Base-by-base conservation (phyloP, 2,888 invertebrate species). In the Subacronicta megacephala region DNA sequence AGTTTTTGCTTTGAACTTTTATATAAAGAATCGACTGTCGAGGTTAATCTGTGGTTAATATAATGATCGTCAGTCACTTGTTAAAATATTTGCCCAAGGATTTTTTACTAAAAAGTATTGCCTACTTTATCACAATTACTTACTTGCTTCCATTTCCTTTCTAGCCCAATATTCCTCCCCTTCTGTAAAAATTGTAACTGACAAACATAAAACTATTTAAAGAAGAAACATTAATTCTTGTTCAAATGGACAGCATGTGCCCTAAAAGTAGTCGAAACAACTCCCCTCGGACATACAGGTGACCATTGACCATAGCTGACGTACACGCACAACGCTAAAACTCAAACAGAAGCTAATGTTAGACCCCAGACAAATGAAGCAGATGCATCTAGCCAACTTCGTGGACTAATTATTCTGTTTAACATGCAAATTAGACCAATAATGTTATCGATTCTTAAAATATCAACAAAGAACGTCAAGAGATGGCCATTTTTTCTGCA, bases 341-440 rank as follows among this genome's bases (percentile, higher is more conserved):
- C 15, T 6, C n/a, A 12, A 31, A 31, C 31, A 31, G 53, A 7
- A 59, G 38, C 53, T 45, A 43, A 46, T 43, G 44, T 13, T 16
- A 26, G 10, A 38, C 43, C 26, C 37, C 52, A 42, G 7, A 38
- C 43, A 18, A n/a, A 38, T 13, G 52, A 31, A 53, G 72, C 75
- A 75, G 75, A 75, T 75, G 75, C 59, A 52, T 63, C 51, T 26
- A 47, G n/a, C 37, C 35, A 45, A 63, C 65, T 51, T 46, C 55
- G 53, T 43, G 23, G 47, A 62, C 43, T 23, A 49, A 74, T 62
- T 59, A 64, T 62, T 68, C 57, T 45, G 53, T 60, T 63, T 69
- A 72, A 80, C 82, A 85, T 85, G 84, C 82, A 83, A 83, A 84
- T 80, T 78, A 75, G 70, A 72, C 62, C 75, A 78, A 81, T 82